Percentiles rank a stretch among this genome's conserved stretches.
Evolutionary conservation across 2,797 vertebrate genomes (phyloP).

Genomic region (Menidia menidia): DNA sequence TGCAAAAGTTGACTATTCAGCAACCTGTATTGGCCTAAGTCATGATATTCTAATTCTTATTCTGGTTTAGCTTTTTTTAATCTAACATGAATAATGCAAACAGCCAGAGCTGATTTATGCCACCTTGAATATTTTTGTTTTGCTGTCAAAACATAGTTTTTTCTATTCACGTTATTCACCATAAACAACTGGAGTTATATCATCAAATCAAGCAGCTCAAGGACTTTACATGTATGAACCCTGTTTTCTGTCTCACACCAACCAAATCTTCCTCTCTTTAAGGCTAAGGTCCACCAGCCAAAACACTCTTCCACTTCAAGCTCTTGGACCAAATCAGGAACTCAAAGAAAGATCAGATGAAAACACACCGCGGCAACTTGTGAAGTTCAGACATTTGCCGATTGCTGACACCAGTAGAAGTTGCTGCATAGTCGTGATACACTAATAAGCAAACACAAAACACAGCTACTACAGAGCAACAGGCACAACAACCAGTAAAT

Average conservation of each 20-base stretch:
- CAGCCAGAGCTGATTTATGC: slow-evolving; percentile 28
- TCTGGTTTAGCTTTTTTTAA: slow-evolving; percentile 26
- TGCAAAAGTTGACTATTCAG: slow-evolving; percentile 84
- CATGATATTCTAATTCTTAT: slow-evolving; percentile 16
- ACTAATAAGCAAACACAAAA: slow-evolving; percentile 80
- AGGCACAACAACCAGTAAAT: slow-evolving; percentile 82
- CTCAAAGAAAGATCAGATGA: slow-evolving; percentile 40
- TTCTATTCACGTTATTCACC: slow-evolving; percentile 37
- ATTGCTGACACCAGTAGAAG: slow-evolving; percentile 77
- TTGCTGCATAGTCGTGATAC: slow-evolving; percentile 85
- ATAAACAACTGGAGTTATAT: slow-evolving; percentile 27
- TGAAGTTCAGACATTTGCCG: slow-evolving; percentile 40
- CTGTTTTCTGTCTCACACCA: slow-evolving; percentile 41
- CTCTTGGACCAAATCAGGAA: slow-evolving; percentile 48
- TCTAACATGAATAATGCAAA: slow-evolving; percentile 18
- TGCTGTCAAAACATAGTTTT: slow-evolving; percentile 21
- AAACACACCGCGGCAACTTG: slow-evolving; percentile 34
- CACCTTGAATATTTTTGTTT: slow-evolving; percentile 16
- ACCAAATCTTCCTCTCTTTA: slow-evolving; percentile 44
- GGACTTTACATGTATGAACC: slow-evolving; percentile 43
- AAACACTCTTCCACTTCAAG: slow-evolving; percentile 26
- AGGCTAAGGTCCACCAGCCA: slow-evolving; percentile 52
- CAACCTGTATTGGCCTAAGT: slow-evolving; percentile 79
- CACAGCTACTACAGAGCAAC: slow-evolving; percentile 83
- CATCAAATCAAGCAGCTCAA: slow-evolving; percentile 24